Conservation (phyloP, 2,888 invertebrate genomes). For the Perizoma affinitatum region DNA sequence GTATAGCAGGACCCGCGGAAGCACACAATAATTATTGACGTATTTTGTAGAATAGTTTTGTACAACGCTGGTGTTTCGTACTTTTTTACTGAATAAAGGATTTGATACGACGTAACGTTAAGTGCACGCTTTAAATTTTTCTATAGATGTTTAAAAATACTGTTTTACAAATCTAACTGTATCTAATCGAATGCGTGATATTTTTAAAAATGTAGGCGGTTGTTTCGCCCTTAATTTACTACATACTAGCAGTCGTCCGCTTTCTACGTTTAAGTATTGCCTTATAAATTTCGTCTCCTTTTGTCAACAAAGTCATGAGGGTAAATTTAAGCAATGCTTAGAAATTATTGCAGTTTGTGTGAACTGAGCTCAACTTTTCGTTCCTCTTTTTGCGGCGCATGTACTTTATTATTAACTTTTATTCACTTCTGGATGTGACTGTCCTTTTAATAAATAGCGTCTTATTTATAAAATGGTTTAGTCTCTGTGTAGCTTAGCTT, state of each 20-base stretch:
- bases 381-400: slow-evolving; percentile 18
- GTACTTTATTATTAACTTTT: slow-evolving; percentile 15
- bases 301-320: too few relatives aligned
- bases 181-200: slow-evolving; percentile 75
- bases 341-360: too few relatives aligned
- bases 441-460: too few relatives aligned
- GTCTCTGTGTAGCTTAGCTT: too few relatives aligned
- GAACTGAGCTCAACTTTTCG: slow-evolving; percentile 17
- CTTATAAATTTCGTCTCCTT: too few relatives aligned
- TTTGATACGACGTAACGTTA: slow-evolving; percentile 75
- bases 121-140: slow-evolving; percentile 78
- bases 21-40: slow-evolving; percentile 23
- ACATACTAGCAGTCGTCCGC: slow-evolving; percentile 14
- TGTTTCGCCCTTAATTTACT: slow-evolving; percentile 11
- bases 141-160: slow-evolving; percentile 50
- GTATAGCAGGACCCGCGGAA: slow-evolving; percentile 23
- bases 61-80: slow-evolving; percentile 76
- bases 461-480: too few relatives aligned
- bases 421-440: background rate
- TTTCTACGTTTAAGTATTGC: too few relatives aligned
- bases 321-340: too few relatives aligned
- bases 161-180: slow-evolving; percentile 61
- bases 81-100: slow-evolving; percentile 79
- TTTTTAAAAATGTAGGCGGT: slow-evolving; percentile 55
- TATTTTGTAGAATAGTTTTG: slow-evolving; percentile 58